A percentile compares a stretch with the other conserved stretches of the same genome.
These are phyloP conservation scores for Oikopleura dioica DNA, from an alignment of 23 tunicate species.

Conservation along the genomic window DNA sequence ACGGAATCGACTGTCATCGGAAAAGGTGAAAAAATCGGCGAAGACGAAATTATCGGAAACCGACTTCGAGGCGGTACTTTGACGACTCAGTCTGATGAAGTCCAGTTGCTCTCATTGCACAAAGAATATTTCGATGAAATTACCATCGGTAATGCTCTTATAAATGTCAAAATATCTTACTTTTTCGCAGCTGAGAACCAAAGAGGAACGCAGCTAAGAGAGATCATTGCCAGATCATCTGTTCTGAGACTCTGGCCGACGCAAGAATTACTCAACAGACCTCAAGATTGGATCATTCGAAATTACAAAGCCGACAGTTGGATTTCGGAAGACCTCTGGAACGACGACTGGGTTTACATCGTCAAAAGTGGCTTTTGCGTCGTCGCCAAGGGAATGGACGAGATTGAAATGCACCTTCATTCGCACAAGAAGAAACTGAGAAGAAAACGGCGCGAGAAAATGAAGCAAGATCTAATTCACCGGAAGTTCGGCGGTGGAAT, in stretches of 20 bases:
- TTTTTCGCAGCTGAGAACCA: neutral
- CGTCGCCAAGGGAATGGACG: constrained; percentile 7
- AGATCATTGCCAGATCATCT: neutral
- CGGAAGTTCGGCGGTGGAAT: too few relatives aligned
- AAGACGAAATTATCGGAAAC: neutral
- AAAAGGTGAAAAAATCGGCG: constrained; percentile 4
- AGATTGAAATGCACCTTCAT: neutral
- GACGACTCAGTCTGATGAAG: constrained; percentile 11
- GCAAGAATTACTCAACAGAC: neutral
- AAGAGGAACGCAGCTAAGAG: neutral
- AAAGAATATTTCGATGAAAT: neutral
- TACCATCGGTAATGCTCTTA: too few relatives aligned
- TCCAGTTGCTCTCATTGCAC: neutral
- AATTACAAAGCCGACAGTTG: constrained; percentile 13
- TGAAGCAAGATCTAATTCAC: neutral
- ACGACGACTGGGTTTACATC: constrained; percentile 4
- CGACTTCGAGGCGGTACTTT: neutral
- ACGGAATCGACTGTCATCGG: neutral
- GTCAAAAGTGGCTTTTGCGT: neutral
- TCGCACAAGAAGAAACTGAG: neutral
- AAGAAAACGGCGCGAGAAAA: neutral
- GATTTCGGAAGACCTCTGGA: neutral
- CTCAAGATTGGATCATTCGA: constrained; percentile 8
- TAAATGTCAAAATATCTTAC: too few relatives aligned
- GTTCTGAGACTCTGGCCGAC: neutral